phyloP scores from a whole-genome alignment of 2,888 invertebrate genomes.

The Galerucella pusilla region DNA sequence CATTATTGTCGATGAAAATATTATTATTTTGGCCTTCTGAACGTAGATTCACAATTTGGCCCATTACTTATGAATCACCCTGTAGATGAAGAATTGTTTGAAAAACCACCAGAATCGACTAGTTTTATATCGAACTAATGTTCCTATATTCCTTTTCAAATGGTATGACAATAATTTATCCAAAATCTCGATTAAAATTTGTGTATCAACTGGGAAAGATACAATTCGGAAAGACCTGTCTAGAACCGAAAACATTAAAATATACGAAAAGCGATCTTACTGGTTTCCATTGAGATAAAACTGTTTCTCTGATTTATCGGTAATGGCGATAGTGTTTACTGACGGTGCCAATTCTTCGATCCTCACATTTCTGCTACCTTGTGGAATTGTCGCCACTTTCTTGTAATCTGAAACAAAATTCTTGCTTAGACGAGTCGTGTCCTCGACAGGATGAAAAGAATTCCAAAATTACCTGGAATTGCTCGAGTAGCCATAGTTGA shows the following conservation, averaged over 20 bases:
- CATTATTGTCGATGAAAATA: too few relatives aligned
- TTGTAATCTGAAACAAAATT: conserved; percentile 65
- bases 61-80: too few relatives aligned
- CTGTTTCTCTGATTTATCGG: conserved; percentile 64
- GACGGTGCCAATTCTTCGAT: conserved; percentile 70
- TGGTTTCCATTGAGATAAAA: conserved; percentile 74
- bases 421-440: conserved; percentile 19
- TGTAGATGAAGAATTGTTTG: too few relatives aligned
- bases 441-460: conserved; percentile 9
- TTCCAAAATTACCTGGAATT: conserved; percentile 9
- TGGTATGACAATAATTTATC: background rate
- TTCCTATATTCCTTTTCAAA: background rate
- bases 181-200: background rate
- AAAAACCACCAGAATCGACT: too few relatives aligned
- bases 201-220: background rate
- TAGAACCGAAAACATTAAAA: background rate
- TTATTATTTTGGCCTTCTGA: too few relatives aligned
- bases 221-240: background rate
- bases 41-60: too few relatives aligned
- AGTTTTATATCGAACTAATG: too few relatives aligned
- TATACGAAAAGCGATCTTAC: conserved; percentile 61
- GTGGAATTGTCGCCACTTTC: conserved; percentile 70
- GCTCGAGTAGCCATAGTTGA: conserved; percentile 1
- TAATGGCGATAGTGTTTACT: conserved; percentile 70
- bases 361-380: conserved; percentile 70